These are phyloP conservation scores for Meloidogyne exigua DNA, from an alignment of 1,140 invertebrate genomes.

Conservation along the genomic window DNA sequence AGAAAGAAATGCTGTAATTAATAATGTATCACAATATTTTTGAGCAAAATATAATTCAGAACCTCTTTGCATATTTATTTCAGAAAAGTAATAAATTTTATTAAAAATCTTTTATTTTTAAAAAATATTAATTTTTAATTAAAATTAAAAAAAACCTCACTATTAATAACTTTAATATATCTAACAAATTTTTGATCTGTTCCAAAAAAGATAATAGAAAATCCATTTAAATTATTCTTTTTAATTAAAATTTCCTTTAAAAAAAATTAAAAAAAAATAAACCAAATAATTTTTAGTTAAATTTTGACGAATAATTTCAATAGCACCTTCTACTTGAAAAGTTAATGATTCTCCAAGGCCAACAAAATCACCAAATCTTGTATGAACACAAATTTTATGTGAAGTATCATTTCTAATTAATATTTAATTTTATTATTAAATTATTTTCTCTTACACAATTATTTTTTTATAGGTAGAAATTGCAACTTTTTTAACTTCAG, in stretches of 20 bases:
- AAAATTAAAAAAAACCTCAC: conserved; percentile 1
- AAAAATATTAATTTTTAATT: background rate
- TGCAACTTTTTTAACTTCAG: background rate
- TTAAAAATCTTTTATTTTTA: background rate
- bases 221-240: background rate
- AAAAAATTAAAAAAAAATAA: background rate
- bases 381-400: conserved; percentile 42
- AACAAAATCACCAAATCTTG: conserved; percentile 36
- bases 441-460: background rate
- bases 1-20: conserved; percentile 32
- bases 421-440: background rate
- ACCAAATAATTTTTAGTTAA: background rate
- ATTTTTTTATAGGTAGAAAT: background rate
- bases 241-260: background rate
- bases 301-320: background rate
- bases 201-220: conserved; percentile 4
- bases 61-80: conserved; percentile 29
- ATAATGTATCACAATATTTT: conserved; percentile 26
- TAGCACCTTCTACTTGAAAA: background rate
- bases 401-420: conserved; percentile 11
- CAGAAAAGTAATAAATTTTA: conserved; percentile 7
- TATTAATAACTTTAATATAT: conserved; percentile 1
- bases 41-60: conserved; percentile 36
- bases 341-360: background rate
- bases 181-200: background rate